Base-by-base conservation (phyloP, 2,797 vertebrate species). In the Scarus forsteni region DNA sequence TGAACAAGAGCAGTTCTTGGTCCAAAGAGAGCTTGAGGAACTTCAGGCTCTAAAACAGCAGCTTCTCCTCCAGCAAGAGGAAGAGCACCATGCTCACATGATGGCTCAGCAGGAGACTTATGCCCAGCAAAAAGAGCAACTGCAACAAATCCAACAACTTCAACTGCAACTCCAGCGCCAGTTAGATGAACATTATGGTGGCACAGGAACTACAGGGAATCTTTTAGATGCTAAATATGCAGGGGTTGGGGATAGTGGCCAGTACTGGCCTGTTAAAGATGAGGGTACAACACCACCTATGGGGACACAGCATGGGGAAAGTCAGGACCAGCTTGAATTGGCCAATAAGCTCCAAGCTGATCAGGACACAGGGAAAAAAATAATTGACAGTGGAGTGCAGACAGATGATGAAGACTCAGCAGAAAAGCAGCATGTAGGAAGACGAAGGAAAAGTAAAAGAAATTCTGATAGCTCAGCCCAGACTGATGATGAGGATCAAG, bases 1-100 rank as follows among this genome's bases (percentile, higher is more conserved):
- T 71, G 98, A 99, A 84, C 98, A 99, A 68, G 98, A 99, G 85
- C 97, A 99, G 58, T 79, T 99, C 45, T 98, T 99, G 94, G 97
- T 99, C 55, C 98, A 99, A 85, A 96, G 97, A 76, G 98, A 99
- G 85, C 95, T 99, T 13, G 97, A 99, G 77, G 98, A 99, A 75
- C 92, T 99, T 59, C 98, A 99, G 63, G 96, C 95, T 34, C 96
- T 99, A 91, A 99, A 99, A 87, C 98, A 99, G 54, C 98, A 99
- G 79, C 96, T 99, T 42, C 94, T 99, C 35, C 91, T 96, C 70
- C 98, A 99, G 72, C 98, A 99, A 83, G 97, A 99, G 67, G 98
- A 99, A 75, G 98, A 99, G 60, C 94, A 98, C 35, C 97, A 99
- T 87, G 98, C 98, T 55, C 98, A 99, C 60, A 95, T 97, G 77